A percentile compares a stretch with the other conserved stretches of the same genome.
Conservation (phyloP, 2,888 invertebrate species). For the Sycophila texana region DNA sequence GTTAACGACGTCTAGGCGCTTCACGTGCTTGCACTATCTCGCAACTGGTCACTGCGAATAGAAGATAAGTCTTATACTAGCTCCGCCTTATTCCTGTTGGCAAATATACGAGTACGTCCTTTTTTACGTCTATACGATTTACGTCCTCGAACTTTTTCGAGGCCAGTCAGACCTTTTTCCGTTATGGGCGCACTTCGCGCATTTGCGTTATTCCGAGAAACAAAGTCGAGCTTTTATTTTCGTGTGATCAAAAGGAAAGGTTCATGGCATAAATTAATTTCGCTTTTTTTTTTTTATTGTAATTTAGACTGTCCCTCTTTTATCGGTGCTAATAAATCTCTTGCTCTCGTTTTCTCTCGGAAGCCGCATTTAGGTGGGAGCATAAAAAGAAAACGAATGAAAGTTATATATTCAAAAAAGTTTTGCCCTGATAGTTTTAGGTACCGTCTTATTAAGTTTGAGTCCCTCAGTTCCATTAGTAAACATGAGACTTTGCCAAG, state of each 20-base stretch:
- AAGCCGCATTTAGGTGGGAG: not conserved
- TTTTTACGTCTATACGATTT: not conserved
- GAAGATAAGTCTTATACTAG: conserved; percentile 17
- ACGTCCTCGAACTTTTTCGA: not conserved
- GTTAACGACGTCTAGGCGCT: not conserved
- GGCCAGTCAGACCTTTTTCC: not conserved
- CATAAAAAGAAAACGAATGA: not conserved
- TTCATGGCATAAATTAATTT: not conserved
- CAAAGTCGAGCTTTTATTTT: not conserved
- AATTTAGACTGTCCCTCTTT: not conserved
- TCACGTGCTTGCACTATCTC: conserved; percentile 8
- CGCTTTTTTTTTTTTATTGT: not conserved
- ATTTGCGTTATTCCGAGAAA: not conserved
- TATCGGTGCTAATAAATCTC: not conserved
- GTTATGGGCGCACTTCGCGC: not conserved
- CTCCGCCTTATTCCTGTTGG: conserved; percentile 46
- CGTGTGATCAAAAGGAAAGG: not conserved
- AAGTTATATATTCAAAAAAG: conserved; percentile 15
- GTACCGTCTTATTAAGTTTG: conserved; percentile 32
- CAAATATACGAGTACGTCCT: not conserved
- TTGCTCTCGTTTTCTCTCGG: not conserved
- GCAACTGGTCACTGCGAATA: not conserved
- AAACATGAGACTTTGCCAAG: conserved; percentile 44
- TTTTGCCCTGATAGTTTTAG: conserved; percentile 25
- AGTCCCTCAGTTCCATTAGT: conserved; percentile 38